Evolutionary conservation across 2,888 invertebrate species (phyloP), one percentile per base, ranked within the genome.

Genomic region (Ophion ellenae): DNA sequence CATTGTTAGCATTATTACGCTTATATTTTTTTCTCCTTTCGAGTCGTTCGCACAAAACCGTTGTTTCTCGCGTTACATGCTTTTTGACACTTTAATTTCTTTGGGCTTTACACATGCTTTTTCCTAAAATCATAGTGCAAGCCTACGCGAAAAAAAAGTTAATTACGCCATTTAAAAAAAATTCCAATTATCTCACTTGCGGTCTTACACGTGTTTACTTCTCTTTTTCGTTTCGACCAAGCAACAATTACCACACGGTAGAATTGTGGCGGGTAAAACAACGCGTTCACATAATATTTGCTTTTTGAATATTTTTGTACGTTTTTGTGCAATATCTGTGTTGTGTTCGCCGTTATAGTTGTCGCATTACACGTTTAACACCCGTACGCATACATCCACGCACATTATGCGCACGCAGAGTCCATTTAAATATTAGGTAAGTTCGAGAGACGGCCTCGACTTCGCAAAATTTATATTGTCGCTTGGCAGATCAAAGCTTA

Each of bases 1-100:
- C 92, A 92, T 92, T 89, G 85, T 91, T 92, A 90, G 90, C 90
- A 90, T 91, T 91, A 92, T 89, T 87, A 88, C 84, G 90, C 88
- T 88, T 90, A 86, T 81, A 87, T 84, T 70, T 76, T 40, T 70
- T 28, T 24, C n/a, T 20, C 11, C 47, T 69, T 9, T 67, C 10
- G 76, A 61, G 57, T 75, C 73, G 63, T 45, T 53, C 20, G 7
- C 20, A 11, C 17, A 53, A 28, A 17, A n/a, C 61, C 59, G 11
- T 20, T 40, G 83, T 89, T 87, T 83, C 87, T 63, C 69, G 63
- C 63, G 84, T 66, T 77, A 74, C 87, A 86, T 86, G 40, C 88
- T 86, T 86, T 86, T 86, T 81, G 87, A 87, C 87, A 88, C 87
- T 86, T 90, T 87, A 85, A 87, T 88, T 87, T 57, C 66, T 76